Base-by-base conservation (phyloP, 2,888 invertebrate genomes). In the Pemphredon lugubris region DNA sequence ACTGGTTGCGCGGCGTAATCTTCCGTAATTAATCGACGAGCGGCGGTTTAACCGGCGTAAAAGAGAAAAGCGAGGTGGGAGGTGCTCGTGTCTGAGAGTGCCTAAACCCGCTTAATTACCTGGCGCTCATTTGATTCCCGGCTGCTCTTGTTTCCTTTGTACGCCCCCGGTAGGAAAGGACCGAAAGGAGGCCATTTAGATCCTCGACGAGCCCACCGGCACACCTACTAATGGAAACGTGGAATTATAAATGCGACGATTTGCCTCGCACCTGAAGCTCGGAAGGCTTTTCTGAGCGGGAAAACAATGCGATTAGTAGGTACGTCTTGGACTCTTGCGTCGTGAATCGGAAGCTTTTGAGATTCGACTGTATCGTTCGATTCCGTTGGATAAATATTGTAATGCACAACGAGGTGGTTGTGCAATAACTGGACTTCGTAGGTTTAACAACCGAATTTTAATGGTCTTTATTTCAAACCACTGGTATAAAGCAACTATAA, bases 91-190 rank as follows among this genome's bases (percentile, higher is more conserved):
- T 74, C 59, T 64, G 48, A 64, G 61, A 72, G 79, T 71, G 79
- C 75, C 78, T 65, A 78, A 79, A 79, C 78, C 77, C 73, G 81
- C 67, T 79, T 79, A 79, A 79, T 79, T 81, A 78, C 75, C 51
- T 54, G 70, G 61, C 79, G 66, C 67, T 80, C 75, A 63, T 79
- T 79, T 80, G 73, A 79, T 78, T 73, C 48, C 61, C 70, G 66
- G 20, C 73, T 44, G 60, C 57, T 58, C 73, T 57, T 66, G 66
- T 71, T 74, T 63, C 71, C 51, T 77, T 78, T 74, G 73, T 77
- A 30, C 57, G 18, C 65, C 23, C 20, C n/a, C n/a, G n/a, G n/a
- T n/a, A n/a, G n/a, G n/a, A n/a, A n/a, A n/a, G n/a, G n/a, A n/a
- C n/a, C 37, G n/a, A 61, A 45, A 61, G 32, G 58, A 34, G 55